These are phyloP conservation scores for Gobio gobio DNA, from an alignment of 2,113 vertebrate genomes.

Conservation along the genomic window DNA sequence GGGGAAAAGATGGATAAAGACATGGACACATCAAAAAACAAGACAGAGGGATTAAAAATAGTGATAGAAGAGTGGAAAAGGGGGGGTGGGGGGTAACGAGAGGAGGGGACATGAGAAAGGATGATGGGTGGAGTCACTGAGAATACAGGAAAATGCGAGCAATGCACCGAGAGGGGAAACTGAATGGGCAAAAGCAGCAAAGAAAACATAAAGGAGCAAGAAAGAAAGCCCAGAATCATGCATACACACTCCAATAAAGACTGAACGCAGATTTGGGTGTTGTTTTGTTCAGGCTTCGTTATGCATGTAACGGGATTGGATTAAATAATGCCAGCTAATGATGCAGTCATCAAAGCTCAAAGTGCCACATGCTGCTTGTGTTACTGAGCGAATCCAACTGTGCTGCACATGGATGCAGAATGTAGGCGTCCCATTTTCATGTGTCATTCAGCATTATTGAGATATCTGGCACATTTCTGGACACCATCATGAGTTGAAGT, in stretches of 20 bases:
- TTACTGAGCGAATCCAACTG: conserved; percentile 29
- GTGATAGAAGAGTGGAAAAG: background rate
- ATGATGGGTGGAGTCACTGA: background rate
- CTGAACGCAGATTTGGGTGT: conserved; percentile 28
- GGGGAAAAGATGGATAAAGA: conserved; percentile 43
- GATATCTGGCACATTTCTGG: conserved; percentile 33
- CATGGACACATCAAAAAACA: conserved; percentile 31
- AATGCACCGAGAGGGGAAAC: background rate
- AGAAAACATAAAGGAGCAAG: background rate
- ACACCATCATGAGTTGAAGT: background rate
- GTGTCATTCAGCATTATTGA: conserved; percentile 43
- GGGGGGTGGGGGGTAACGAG: conserved; percentile 16
- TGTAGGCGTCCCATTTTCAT: conserved; percentile 46
- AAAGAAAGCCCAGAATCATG: background rate
- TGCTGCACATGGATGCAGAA: conserved; percentile 30
- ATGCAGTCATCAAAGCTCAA: conserved; percentile 47
- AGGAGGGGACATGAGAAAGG: background rate
- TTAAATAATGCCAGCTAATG: conserved; percentile 50
- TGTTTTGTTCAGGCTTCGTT: conserved; percentile 40
- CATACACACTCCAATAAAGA: background rate
- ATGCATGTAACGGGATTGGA: conserved; percentile 28
- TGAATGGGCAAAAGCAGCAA: background rate
- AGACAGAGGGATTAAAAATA: conserved; percentile 10
- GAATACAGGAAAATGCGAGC: background rate
- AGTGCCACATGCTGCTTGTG: conserved; percentile 37